A percentile compares a stretch with the other conserved stretches of the same genome.
Conservation (phyloP, 2,797 vertebrate genomes). For the Micropoecilia bifurca region DNA sequence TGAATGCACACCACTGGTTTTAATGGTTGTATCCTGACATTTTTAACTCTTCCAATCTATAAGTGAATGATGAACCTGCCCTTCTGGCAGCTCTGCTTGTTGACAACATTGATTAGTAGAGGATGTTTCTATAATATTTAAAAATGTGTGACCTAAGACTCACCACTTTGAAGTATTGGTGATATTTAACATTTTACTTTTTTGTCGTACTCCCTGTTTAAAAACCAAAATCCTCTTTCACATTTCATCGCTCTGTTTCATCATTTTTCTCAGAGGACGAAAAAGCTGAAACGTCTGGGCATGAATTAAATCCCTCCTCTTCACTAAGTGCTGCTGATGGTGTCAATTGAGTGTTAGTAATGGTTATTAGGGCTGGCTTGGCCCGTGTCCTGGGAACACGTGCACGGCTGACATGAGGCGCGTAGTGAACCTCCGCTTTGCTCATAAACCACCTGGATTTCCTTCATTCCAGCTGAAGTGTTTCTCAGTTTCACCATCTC, state of each 20-base stretch:
- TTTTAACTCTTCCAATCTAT: background rate
- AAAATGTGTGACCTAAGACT: background rate
- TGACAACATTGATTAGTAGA: background rate
- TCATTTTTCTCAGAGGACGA: constrained; percentile 21
- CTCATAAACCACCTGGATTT: background rate
- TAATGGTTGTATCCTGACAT: background rate
- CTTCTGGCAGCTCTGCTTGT: background rate
- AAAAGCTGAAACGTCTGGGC: background rate
- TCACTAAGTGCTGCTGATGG: constrained; percentile 24
- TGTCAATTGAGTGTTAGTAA: constrained; percentile 27
- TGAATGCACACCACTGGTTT: background rate
- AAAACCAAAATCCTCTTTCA: constrained; percentile 14
- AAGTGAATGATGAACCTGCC: background rate
- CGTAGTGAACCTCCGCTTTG: no score
- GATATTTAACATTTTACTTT: background rate
- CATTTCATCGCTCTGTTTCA: constrained; percentile 24
- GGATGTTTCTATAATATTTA: background rate
- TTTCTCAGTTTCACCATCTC: background rate
- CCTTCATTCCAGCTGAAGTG: background rate
- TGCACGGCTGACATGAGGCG: constrained; percentile 11
- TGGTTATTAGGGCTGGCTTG: constrained; percentile 27
- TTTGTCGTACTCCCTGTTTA: background rate
- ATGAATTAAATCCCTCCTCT: constrained; percentile 12
- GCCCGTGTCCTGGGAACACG: constrained; percentile 17
- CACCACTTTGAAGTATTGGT: background rate